These are phyloP conservation scores for Xiphias gladius DNA, from an alignment of 2,113 vertebrate genomes.

Conservation along the genomic window DNA sequence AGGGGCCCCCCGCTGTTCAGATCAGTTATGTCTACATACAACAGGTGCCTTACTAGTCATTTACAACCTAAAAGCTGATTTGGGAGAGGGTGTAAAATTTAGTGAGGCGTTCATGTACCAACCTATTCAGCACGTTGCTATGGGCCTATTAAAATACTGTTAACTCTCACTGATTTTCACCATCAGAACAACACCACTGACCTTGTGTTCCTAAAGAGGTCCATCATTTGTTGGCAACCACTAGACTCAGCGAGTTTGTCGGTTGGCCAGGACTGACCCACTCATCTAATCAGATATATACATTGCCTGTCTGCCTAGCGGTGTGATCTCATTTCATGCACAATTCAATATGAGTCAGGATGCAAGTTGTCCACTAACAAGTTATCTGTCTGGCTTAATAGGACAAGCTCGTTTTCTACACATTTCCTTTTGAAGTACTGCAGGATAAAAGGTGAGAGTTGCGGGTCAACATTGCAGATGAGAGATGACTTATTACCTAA, in stretches of 20 bases:
- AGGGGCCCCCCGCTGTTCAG: background rate
- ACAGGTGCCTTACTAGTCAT: background rate
- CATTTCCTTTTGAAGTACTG: background rate
- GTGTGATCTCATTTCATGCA: background rate
- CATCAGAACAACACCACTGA: background rate
- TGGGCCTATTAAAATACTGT: background rate
- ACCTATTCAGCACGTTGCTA: background rate
- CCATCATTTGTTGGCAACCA: background rate
- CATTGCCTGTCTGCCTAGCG: background rate
- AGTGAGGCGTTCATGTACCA: background rate
- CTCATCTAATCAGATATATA: too few species aligned
- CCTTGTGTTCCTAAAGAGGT: background rate
- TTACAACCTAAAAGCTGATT: background rate
- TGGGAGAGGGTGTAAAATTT: background rate
- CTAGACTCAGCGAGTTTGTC: background rate
- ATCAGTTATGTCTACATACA: conserved; percentile 1
- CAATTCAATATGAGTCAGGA: too few species aligned
- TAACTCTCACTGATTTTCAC: background rate
- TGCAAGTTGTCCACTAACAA: too few species aligned
- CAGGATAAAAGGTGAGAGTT: background rate
- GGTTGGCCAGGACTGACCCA: too few species aligned
- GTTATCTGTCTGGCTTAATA: background rate
- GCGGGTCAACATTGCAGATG: background rate
- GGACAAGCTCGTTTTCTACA: background rate
- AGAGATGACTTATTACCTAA: background rate